Conservation (phyloP, 2,113 vertebrate species). For the Prionailurus viverrinus region DNA sequence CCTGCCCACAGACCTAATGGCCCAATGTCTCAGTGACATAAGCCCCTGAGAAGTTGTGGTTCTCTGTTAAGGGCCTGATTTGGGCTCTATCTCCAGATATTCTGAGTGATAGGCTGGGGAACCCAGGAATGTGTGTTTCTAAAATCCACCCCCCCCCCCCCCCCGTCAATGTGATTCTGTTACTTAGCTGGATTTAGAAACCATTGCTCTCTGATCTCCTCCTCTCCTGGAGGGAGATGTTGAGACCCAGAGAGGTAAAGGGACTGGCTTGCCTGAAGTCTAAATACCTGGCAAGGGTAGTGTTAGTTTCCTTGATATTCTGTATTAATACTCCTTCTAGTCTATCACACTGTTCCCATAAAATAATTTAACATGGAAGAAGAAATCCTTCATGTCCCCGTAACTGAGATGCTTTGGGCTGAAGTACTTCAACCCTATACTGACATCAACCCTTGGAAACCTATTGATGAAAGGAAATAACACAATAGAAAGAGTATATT, state of each 20-base stretch:
- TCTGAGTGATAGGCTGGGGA: background rate
- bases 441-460: slow-evolving; percentile 50
- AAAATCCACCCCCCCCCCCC: background rate
- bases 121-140: background rate
- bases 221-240: background rate
- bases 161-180: background rate
- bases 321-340: background rate
- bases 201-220: background rate
- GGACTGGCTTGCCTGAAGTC: background rate
- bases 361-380: slow-evolving; percentile 14
- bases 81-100: background rate
- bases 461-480: slow-evolving; percentile 62
- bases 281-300: background rate
- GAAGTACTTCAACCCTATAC: background rate
- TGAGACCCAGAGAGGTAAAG: background rate
- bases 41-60: background rate
- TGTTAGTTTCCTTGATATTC: background rate
- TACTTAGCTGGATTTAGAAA: background rate
- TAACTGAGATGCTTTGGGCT: slow-evolving; percentile 37
- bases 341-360: background rate
- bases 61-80: background rate
- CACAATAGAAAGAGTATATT: slow-evolving; percentile 29
- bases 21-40: too few relatives aligned
- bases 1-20: too few relatives aligned
- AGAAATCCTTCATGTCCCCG: slow-evolving; percentile 23